phyloP scores from a whole-genome alignment of 2,797 vertebrate species.

The Sebastes matsubarae region DNA sequence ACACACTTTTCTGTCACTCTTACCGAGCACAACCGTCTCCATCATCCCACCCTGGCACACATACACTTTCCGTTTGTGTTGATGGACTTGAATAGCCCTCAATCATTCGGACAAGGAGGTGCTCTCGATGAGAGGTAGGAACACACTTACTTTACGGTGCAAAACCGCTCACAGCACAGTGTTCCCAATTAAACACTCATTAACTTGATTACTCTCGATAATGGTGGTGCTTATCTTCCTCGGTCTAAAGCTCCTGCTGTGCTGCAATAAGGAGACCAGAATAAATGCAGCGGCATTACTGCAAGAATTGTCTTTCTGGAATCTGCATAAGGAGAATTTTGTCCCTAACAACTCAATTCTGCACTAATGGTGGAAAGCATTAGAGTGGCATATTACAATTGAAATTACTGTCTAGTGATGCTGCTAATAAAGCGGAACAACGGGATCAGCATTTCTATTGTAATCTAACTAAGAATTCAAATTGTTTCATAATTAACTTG shows the following conservation, averaged over 20 bases:
- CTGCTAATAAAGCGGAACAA: neutral
- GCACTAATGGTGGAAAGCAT: neutral
- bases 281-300: slow-evolving; percentile 46
- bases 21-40: neutral
- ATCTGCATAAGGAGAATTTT: neutral
- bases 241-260: slow-evolving; percentile 37
- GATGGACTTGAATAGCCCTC: neutral
- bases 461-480: neutral
- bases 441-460: neutral
- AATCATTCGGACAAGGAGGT: slow-evolving; percentile 12
- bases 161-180: slow-evolving; percentile 48
- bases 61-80: neutral
- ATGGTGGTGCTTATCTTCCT: slow-evolving; percentile 50
- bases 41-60: slow-evolving; percentile 1
- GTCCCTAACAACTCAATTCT: neutral
- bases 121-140: slow-evolving; percentile 35
- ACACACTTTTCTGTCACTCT: neutral
- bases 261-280: slow-evolving; percentile 24
- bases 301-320: slow-evolving; percentile 1
- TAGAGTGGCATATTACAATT: neutral
- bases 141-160: slow-evolving; percentile 34
- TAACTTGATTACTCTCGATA: slow-evolving; percentile 63
- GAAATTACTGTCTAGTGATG: neutral
- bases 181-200: slow-evolving; percentile 69
- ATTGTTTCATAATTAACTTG: neutral